Percentiles rank a stretch among this genome's conserved stretches.
phyloP scores from a whole-genome alignment of 2,113 vertebrate species.

The Spheniscus mendiculus region DNA sequence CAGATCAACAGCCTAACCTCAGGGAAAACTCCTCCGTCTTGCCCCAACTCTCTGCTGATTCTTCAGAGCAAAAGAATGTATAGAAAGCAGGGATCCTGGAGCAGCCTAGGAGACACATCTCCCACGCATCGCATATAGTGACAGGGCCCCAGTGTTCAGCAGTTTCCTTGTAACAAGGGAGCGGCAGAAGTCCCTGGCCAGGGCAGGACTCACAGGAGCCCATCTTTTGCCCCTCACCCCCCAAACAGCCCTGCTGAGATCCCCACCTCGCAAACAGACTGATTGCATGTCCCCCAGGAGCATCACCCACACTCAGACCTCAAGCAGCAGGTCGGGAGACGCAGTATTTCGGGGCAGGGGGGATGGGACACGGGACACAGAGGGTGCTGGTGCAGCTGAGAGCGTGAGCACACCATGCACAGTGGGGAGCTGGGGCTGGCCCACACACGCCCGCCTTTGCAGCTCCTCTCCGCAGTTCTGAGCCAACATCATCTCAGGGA shows the following conservation, averaged over 20 bases:
- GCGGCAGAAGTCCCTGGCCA: neutral
- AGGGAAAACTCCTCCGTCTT: neutral
- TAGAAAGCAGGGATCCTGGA: neutral
- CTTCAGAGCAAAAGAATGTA: no score
- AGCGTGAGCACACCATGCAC: neutral
- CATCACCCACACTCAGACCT: neutral
- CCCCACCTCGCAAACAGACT: fast-evolving
- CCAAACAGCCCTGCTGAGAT: neutral
- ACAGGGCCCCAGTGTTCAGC: neutral
- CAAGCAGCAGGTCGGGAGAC: neutral
- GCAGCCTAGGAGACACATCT: neutral
- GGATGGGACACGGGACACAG: neutral
- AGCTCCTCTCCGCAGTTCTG: neutral
- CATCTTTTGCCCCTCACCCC: neutral
- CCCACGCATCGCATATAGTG: fast-evolving
- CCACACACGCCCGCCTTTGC: fast-evolving
- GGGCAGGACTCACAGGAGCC: neutral
- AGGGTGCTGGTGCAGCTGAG: neutral
- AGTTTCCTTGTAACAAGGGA: neutral
- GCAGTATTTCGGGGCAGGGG: fast-evolving
- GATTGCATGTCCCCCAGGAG: fast-evolving
- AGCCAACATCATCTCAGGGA: neutral
- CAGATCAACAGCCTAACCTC: neutral
- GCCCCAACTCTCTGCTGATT: neutral
- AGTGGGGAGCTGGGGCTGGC: neutral